Percentiles rank a stretch among this genome's conserved stretches.
These are phyloP conservation scores for Brachionichthys hirsutus DNA, from an alignment of 2,113 vertebrate genomes.

Conservation along the genomic window DNA sequence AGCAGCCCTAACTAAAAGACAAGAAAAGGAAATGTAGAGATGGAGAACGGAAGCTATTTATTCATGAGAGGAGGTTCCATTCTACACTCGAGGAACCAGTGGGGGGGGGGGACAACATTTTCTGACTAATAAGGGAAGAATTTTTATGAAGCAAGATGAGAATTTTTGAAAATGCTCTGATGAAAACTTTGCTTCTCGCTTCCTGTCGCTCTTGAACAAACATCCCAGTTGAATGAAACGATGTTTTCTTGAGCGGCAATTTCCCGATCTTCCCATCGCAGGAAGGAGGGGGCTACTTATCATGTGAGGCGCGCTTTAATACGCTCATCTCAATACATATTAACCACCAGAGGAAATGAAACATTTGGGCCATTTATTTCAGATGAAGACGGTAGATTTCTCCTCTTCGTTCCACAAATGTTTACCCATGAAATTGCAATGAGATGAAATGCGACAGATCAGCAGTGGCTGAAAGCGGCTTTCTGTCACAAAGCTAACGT, in stretches of 20 bases:
- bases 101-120: too few relatives aligned
- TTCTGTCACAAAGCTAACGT: conserved; percentile 69
- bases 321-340: conserved; percentile 65
- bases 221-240: conserved; percentile 57
- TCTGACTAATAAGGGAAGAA: too few relatives aligned
- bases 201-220: conserved; percentile 57
- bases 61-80: too few relatives aligned
- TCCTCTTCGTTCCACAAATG: conserved; percentile 63
- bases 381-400: conserved; percentile 59
- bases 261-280: conserved; percentile 48
- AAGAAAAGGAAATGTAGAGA: too few relatives aligned
- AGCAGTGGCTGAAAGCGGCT: conserved; percentile 58
- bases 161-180: conserved; percentile 44
- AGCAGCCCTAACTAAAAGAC: too few relatives aligned
- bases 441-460: conserved; percentile 73
- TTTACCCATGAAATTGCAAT: conserved; percentile 70
- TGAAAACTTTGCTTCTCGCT: conserved; percentile 59
- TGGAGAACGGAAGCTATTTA: too few relatives aligned
- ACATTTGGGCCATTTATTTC: conserved; percentile 54
- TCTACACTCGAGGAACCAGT: too few relatives aligned
- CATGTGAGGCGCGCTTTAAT: conserved; percentile 54
- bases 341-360: conserved; percentile 55
- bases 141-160: background rate
- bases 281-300: conserved; percentile 40
- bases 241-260: conserved; percentile 62